Base-by-base conservation (phyloP, 2,888 invertebrate genomes). In the Eupsilia transversa region DNA sequence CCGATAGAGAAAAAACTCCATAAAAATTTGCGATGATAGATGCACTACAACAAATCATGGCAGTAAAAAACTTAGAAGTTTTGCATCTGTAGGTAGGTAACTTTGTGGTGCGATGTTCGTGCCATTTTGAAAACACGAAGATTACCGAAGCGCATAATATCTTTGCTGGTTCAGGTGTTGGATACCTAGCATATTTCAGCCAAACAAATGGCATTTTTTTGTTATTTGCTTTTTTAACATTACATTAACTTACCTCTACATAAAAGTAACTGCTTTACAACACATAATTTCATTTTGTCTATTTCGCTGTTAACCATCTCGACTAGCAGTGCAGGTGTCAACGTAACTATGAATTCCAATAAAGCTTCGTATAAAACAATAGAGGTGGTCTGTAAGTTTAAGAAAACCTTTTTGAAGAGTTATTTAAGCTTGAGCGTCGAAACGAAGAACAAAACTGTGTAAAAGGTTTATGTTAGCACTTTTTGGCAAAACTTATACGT, bases 301-400 rank as follows among this genome's bases (percentile, higher is more conserved):
- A 79, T 30, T 43, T 79, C 79, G 4, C 14, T 57, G 9, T 30
- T 57, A 4, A 79, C 33, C 71, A 79, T 64, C 35, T 70, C 79
- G 0, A 57, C 56, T 7, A 79, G 9, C 6, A 64, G 9, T 17
- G 77, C 63, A 2, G 79, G 57, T 14, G 35, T 9, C 6, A 71
- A 2, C 10, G 57, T 27, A 10, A 14, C 41, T 35, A 6, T 12
- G 1, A 54, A 52, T 2, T 78, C 56, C 1, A 35, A 0, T 0
- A 63, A n/a, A 20, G 0, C 7, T 10, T 52, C 68, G 9, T 3
- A 1, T 10, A 14, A 0, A 30, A 38, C 2, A 14, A 30, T 0
- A 5, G 1, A 6, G 3, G 1, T 1, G 5, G 0, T 2, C 73
- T 75, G 52, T 2, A 74, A 54, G 0, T 7, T 5, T 9, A 30